Base-by-base conservation (phyloP, 1,140 invertebrate genomes). In the Bombus waltoni region DNA sequence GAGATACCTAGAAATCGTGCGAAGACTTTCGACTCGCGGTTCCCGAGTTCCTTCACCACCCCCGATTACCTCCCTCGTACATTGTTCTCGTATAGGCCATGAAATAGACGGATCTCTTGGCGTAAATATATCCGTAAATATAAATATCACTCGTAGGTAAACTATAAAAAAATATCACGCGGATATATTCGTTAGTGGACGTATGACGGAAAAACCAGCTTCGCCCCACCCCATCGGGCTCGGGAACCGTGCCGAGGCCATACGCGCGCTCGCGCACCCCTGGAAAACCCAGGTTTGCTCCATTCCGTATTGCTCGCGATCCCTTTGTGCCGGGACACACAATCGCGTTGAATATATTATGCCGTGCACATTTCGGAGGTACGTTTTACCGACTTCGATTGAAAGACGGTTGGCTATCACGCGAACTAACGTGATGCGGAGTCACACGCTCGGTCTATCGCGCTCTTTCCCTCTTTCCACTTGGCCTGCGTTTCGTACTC, bases 351-450 rank as follows among this genome's bases (percentile, higher is more conserved):
- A 84, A 88, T 90, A 90, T 90, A 90, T 90, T 87, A 87, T 79
- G 74, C 83, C 79, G 78, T 73, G 83, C 75, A 72, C 83, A 90
- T 91, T 91, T 88, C 87, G 81, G 87, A 88, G 83, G 71, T 90
- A 90, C 70, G 88, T 91, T 91, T 89, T 88, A 85, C 89, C 75
- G 87, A 87, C 87, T 88, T 83, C 83, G 80, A 88, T 89, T 91
- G 88, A 91, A 91, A 91, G 89, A 91, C 90, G 90, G 89, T 84
- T 84, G 77, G 86, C 72, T 89, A 89, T 89, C 90, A 91, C 90
- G 88, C 90, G 90, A 91, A 38, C 89, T 91, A 91, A 90, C 89
- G 89, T 91, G 89, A 90, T 68, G 78, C 86, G 68, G 62, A 83
- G 80, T 87, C 83, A 62, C 85, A 84, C 87, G 70, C 85, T 71